phyloP scores from a whole-genome alignment of 2,113 vertebrate genomes.

The Pica pica region DNA sequence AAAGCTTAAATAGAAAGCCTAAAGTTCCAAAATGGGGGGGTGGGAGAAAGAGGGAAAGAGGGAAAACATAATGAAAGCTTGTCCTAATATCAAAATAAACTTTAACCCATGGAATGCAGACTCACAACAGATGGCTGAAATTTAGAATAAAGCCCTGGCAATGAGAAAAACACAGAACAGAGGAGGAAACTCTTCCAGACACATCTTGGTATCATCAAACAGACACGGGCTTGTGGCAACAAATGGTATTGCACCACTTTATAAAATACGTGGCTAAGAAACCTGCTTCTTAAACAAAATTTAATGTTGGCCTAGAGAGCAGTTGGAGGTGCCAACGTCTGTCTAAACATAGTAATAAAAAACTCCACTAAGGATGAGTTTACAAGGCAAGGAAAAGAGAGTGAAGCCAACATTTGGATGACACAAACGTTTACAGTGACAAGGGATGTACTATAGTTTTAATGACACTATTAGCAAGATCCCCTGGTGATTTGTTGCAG shows the following conservation, averaged over 20 bases:
- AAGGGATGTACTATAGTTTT: not conserved
- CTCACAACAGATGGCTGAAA: not conserved
- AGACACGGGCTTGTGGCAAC: not conserved
- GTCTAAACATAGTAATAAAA: not conserved
- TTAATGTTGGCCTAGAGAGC: not conserved
- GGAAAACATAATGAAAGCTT: slow-evolving; percentile 52
- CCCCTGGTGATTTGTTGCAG: not conserved
- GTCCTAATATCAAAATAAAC: slow-evolving; percentile 50
- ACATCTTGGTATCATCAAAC: not conserved
- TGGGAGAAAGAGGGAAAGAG: not conserved
- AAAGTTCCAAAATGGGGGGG: not conserved
- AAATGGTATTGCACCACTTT: not conserved
- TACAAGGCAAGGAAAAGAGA: not conserved
- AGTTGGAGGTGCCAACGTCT: not conserved
- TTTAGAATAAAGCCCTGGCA: not conserved
- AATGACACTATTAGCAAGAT: not conserved
- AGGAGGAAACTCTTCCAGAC: not conserved
- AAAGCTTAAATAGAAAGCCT: slow-evolving; percentile 71
- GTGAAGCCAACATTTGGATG: not conserved
- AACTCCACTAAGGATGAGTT: not conserved
- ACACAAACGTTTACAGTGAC: not conserved
- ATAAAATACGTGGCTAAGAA: not conserved
- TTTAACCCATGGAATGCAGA: slow-evolving; percentile 43
- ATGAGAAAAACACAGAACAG: not conserved
- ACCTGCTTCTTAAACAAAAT: not conserved